Base-by-base conservation (phyloP, 2,797 vertebrate species). In the Cetoscarus ocellatus region DNA sequence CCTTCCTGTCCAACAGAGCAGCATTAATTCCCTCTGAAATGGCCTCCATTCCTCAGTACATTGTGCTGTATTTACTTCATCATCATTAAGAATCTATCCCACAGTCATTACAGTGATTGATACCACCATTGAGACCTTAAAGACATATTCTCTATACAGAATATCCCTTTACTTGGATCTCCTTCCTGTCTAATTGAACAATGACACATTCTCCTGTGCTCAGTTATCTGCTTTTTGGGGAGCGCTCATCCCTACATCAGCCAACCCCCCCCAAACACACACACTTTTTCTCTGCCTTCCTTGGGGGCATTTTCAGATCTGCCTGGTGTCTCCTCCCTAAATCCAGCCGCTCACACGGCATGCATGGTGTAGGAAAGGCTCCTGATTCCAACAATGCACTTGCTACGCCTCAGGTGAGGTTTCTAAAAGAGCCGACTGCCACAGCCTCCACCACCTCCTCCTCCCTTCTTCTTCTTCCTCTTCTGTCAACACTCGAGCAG, bases 101-200 rank as follows among this genome's bases (percentile, higher is more conserved):
- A 69, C 61, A 81, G 86, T 88, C 85, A 79, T 91, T 91, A 89
- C 84, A 89, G 55, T 93, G 88, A 92, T 90, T 85, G 88, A 92
- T 92, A 78, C 84, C 43, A 53, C 84, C 84, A 88, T 62, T 83
- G 77, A 73, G 76, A 82, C 74, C 77, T 87, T 77, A 83, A 80
- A 79, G 80, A 78, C 69, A 84, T 80, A 75, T 85, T 90, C 86
- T 86, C 83, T 83, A 39, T 70, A 72, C 15, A 2, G 83, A 89
- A 86, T 79, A 72, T 86, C 68, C 79, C 70, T 88, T 84, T 86
- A 83, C 78, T 82, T 79, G 79, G 86, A 84, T 79, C 51, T 83
- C 57, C 63, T 67, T 86, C 54, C 88, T 63, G 78, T 88, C 83
- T 89, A 79, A 88, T 86, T 89, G 88, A 92, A 91, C 85, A 90